Conservation (phyloP, 2,888 invertebrate species). For the Glomeris marginata region DNA sequence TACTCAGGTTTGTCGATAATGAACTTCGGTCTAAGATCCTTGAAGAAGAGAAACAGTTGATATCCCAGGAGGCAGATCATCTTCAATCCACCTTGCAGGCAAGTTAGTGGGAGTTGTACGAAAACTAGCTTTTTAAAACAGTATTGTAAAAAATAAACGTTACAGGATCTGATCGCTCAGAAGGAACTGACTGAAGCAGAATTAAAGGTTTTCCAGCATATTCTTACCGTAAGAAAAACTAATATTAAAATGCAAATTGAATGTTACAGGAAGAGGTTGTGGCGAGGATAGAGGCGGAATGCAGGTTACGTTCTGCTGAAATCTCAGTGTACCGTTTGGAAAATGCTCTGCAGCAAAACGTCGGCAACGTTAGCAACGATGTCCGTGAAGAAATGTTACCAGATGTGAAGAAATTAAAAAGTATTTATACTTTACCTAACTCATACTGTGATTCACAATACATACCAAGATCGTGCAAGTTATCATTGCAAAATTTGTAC, state of each 20-base stretch:
- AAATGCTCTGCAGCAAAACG: slow-evolving; percentile 27
- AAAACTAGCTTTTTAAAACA: background rate
- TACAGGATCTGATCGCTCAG: slow-evolving; percentile 31
- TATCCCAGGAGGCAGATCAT: slow-evolving; percentile 31
- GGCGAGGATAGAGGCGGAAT: slow-evolving; percentile 32
- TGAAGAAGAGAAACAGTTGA: slow-evolving; percentile 31
- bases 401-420: slow-evolving; percentile 33
- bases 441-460: no score
- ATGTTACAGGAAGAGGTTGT: slow-evolving; percentile 29
- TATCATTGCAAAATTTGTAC: no score
- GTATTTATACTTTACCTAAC: slow-evolving; percentile 19
- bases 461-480: no score
- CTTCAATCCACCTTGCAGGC: slow-evolving; percentile 31
- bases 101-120: slow-evolving; percentile 3
- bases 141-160: background rate
- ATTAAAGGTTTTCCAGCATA: slow-evolving; percentile 28
- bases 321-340: slow-evolving; percentile 30
- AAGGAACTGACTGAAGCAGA: slow-evolving; percentile 34
- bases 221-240: no score
- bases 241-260: slow-evolving; percentile 1
- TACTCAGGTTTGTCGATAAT: slow-evolving; percentile 3
- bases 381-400: slow-evolving; percentile 32
- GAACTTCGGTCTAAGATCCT: slow-evolving; percentile 24
- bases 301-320: slow-evolving; percentile 27
- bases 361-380: slow-evolving; percentile 23